A percentile compares a stretch with the other conserved stretches of the same genome.
phyloP scores from a whole-genome alignment of 2,888 invertebrate species.

The Camponotus fellah region DNA sequence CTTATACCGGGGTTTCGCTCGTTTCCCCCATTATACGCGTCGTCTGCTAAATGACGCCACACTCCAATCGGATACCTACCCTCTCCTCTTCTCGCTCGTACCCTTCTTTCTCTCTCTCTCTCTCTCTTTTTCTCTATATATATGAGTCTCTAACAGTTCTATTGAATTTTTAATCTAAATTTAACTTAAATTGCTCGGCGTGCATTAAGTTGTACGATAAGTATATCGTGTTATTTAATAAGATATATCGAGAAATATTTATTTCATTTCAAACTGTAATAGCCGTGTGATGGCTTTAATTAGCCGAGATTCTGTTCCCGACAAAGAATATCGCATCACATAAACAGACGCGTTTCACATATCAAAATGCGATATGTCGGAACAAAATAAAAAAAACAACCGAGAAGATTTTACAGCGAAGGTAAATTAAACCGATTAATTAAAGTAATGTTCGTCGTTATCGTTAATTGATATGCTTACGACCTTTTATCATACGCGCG shows the following conservation, averaged over 20 bases:
- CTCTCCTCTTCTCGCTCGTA: slow-evolving; percentile 28
- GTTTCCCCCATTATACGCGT: slow-evolving; percentile 77
- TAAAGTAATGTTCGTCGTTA: slow-evolving; percentile 30
- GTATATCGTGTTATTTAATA: neutral
- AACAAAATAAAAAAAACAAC: neutral
- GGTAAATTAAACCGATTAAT: slow-evolving; percentile 36
- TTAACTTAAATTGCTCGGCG: neutral
- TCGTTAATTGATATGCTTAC: slow-evolving; percentile 29
- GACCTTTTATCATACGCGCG: neutral
- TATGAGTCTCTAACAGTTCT: neutral
- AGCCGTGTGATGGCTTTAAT: neutral
- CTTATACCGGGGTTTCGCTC: slow-evolving; percentile 76
- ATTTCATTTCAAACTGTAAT: neutral
- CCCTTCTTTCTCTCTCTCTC: slow-evolving; percentile 20
- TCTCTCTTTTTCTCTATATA: neutral
- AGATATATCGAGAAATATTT: neutral
- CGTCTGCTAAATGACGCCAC: slow-evolving; percentile 75
- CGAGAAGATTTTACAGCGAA: neutral
- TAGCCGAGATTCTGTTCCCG: neutral
- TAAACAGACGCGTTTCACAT: neutral
- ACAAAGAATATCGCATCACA: neutral
- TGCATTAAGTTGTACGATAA: neutral
- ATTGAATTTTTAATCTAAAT: slow-evolving; percentile 13
- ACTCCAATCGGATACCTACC: slow-evolving; percentile 65
- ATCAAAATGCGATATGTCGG: neutral